These are phyloP conservation scores for Chloroclysta siterata DNA, from an alignment of 2,888 invertebrate genomes.

Conservation along the genomic window DNA sequence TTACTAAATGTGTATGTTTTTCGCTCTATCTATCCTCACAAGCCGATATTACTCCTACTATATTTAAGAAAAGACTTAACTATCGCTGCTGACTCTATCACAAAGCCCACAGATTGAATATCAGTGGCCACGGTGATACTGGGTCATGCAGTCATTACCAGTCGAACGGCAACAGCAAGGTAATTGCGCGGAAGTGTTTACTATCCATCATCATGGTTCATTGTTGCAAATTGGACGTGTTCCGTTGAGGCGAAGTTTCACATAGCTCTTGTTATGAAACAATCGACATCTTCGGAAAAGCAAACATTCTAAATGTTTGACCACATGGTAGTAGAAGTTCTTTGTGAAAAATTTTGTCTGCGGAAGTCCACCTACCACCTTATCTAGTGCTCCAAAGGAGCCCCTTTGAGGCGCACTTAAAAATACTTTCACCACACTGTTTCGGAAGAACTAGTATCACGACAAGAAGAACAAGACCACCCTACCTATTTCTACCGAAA, in stretches of 20 bases:
- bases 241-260: constrained; percentile 27
- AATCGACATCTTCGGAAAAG: constrained; percentile 9
- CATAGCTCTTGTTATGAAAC: constrained; percentile 22
- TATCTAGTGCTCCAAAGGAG: too few species aligned
- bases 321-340: background rate
- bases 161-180: constrained; percentile 27
- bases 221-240: constrained; percentile 40
- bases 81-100: constrained; percentile 16
- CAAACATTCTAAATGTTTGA: background rate
- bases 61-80: background rate
- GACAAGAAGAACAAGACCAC: too few species aligned
- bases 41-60: too few species aligned
- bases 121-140: constrained; percentile 22
- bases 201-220: constrained; percentile 32
- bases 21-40: too few species aligned
- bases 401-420: too few species aligned
- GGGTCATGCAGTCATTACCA: constrained; percentile 40
- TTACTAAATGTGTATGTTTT: too few species aligned
- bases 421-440: too few species aligned
- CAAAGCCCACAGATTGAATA: constrained; percentile 2
- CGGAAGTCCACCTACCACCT: too few species aligned
- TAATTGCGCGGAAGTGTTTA: constrained; percentile 41
- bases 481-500: too few species aligned
- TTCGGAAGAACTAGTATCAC: too few species aligned
- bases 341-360: too few species aligned